phyloP scores from a whole-genome alignment of 2,888 invertebrate species.

The Napeogenes inachia region DNA sequence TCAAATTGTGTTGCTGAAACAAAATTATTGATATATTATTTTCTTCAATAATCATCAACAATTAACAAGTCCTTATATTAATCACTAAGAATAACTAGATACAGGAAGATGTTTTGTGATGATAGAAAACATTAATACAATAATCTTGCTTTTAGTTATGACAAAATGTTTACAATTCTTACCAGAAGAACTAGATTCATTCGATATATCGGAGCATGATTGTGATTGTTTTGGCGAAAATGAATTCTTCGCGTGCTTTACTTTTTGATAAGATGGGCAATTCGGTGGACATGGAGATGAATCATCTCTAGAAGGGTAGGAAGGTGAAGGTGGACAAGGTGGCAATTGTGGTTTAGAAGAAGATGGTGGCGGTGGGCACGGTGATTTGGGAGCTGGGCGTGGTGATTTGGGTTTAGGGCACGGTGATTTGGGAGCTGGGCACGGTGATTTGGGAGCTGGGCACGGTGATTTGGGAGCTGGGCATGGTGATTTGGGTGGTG shows the following conservation, averaged over 20 bases:
- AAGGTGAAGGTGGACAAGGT: no score
- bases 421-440: no score
- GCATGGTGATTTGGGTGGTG: background rate
- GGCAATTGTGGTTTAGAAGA: no score
- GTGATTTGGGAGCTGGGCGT: no score
- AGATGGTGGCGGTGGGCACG: no score
- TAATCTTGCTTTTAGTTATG: background rate
- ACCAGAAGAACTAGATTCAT: conserved; percentile 20
- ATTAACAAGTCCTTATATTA: background rate
- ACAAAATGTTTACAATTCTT: background rate
- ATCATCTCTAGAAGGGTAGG: no score
- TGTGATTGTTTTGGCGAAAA: conserved; percentile 29
- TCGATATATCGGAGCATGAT: conserved; percentile 27
- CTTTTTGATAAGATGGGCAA: conserved; percentile 16
- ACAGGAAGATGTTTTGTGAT: no score
- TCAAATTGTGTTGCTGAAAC: conserved; percentile 23
- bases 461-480: conserved; percentile 1
- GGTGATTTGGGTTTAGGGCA: no score
- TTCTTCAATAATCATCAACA: background rate
- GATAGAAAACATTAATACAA: no score
- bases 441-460: no score
- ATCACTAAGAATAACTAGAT: no score
- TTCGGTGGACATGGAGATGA: background rate
- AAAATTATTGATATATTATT: background rate
- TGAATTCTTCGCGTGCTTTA: conserved; percentile 13